phyloP scores from a whole-genome alignment of 2,797 vertebrate species.

The Falco berigora region DNA sequence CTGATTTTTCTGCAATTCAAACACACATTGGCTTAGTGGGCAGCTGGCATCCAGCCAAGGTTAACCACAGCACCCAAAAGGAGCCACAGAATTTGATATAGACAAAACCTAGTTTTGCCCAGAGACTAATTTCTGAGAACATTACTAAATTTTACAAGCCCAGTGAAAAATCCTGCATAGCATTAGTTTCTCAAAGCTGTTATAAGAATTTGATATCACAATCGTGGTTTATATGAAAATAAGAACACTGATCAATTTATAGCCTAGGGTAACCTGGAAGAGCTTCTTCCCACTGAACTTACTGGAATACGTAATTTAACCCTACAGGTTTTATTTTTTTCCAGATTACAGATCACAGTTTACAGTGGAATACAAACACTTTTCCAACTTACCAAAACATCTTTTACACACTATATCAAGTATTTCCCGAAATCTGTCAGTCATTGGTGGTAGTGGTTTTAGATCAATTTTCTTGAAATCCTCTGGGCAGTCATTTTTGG shows the following conservation, averaged over 20 bases:
- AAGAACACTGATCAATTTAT: not conserved
- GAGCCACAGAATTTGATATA: not conserved
- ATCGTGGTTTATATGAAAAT: not conserved
- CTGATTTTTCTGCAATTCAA: not conserved
- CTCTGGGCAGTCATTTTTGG: constrained; percentile 95
- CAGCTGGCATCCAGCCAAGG: not conserved
- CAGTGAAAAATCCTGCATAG: not conserved
- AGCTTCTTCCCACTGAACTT: not conserved
- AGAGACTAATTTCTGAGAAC: not conserved
- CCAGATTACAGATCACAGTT: not conserved
- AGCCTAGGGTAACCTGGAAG: not conserved
- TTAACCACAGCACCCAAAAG: not conserved
- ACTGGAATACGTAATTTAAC: not conserved
- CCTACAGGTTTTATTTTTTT: not conserved
- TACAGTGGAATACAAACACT: not conserved
- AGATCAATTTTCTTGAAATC: constrained; percentile 99
- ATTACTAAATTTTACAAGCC: not conserved
- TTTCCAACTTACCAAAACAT: constrained; percentile 84
- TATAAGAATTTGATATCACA: not conserved
- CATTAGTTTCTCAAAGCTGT: not conserved
- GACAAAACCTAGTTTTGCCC: not conserved
- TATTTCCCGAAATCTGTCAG: constrained; percentile 88
- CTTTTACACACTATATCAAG: constrained; percentile 89
- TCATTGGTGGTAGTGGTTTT: constrained; percentile 90
- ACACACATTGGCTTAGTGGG: not conserved